Percentiles rank a stretch among this genome's conserved stretches.
Evolutionary conservation across 2,888 invertebrate genomes (phyloP).

Genomic region (Alsophila aescularia): DNA sequence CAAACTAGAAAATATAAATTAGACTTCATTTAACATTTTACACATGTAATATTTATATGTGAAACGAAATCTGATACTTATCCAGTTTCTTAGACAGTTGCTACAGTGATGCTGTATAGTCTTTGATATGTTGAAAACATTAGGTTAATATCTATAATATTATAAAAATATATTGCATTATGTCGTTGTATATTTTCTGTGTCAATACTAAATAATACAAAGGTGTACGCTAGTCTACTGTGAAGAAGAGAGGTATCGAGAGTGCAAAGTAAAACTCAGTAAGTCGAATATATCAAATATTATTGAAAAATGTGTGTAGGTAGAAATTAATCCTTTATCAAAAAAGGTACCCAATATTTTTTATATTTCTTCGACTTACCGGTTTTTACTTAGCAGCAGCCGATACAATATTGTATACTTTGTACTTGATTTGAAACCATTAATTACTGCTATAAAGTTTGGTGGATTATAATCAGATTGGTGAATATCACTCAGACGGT

Average conservation of each 20-base stretch:
- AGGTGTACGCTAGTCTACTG: constrained; percentile 17
- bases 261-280: constrained; percentile 7
- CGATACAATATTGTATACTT: constrained; percentile 46
- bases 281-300: constrained; percentile 1
- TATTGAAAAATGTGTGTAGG: no score
- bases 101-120: constrained; percentile 54
- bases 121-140: constrained; percentile 63
- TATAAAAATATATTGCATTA: constrained; percentile 75
- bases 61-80: constrained; percentile 12
- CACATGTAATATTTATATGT: background rate
- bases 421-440: constrained; percentile 67
- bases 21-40: background rate
- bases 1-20: background rate
- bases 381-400: constrained; percentile 2
- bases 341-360: background rate
- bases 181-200: constrained; percentile 73
- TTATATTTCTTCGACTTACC: constrained; percentile 4
- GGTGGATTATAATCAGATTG: constrained; percentile 40
- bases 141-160: constrained; percentile 56
- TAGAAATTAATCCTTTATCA: background rate
- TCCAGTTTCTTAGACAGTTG: constrained; percentile 27
- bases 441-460: constrained; percentile 42
- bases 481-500: constrained; percentile 57
- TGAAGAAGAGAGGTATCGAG: constrained; percentile 6
- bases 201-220: constrained; percentile 55